These are phyloP conservation scores for Lepus timidus DNA, from an alignment of 2,113 vertebrate species.

Conservation along the genomic window DNA sequence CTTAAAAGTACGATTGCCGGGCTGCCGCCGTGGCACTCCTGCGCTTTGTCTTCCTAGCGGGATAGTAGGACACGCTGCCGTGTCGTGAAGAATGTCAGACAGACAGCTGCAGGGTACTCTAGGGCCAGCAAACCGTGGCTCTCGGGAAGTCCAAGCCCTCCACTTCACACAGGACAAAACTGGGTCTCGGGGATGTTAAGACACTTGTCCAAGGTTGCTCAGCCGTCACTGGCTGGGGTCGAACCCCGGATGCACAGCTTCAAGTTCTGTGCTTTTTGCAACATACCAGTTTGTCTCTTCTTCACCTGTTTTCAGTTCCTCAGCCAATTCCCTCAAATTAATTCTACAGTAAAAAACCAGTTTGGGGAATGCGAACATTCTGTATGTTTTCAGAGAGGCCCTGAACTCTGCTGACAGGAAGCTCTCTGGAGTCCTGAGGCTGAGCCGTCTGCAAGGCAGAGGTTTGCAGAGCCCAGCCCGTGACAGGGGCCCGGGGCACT, in stretches of 20 bases:
- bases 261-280: background rate
- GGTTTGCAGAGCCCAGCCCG: fast-evolving
- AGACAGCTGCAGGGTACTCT: background rate
- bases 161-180: background rate
- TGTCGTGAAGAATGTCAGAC: background rate
- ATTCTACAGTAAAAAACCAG: background rate
- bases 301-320: constrained; percentile 31
- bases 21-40: background rate
- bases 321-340: constrained; percentile 18
- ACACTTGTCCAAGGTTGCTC: background rate
- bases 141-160: background rate
- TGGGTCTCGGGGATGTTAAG: background rate
- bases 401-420: background rate
- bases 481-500: fast-evolving
- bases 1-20: constrained; percentile 92
- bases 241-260: background rate
- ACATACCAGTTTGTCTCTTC: background rate
- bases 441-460: background rate
- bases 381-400: background rate
- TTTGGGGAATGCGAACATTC: background rate
- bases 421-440: background rate
- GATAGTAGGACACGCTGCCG: background rate
- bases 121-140: background rate
- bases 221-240: background rate
- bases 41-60: background rate